phyloP scores from a whole-genome alignment of 1,140 invertebrate genomes.

The Cylas formicarius region DNA sequence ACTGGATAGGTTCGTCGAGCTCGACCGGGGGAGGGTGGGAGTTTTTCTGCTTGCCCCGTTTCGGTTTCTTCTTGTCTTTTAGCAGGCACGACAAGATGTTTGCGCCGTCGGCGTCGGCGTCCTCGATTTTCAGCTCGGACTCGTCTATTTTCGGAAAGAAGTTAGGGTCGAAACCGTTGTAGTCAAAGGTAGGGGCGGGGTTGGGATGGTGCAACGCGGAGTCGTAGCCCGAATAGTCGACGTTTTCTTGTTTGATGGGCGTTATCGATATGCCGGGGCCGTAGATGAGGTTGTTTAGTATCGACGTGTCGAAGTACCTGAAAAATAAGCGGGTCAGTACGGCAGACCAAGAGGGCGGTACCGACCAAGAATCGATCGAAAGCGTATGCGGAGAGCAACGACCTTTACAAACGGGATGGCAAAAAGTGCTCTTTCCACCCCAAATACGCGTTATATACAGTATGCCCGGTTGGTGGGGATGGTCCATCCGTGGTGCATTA shows the following conservation, averaged over 20 bases:
- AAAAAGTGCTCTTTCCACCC: too few relatives aligned
- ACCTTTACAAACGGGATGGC: too few relatives aligned
- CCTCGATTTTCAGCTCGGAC: neutral
- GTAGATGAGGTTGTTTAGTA: slow-evolving; percentile 27
- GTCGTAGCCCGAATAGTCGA: slow-evolving; percentile 7
- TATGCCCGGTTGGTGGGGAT: too few relatives aligned
- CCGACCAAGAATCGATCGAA: too few relatives aligned
- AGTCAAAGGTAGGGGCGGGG: too few relatives aligned
- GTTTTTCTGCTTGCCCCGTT: slow-evolving; percentile 17
- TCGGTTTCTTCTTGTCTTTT: too few relatives aligned
- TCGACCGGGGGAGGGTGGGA: slow-evolving; percentile 48
- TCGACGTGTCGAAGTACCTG: slow-evolving; percentile 26
- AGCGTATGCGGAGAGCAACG: too few relatives aligned
- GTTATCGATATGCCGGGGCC: slow-evolving; percentile 28
- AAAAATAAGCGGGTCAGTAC: too few relatives aligned
- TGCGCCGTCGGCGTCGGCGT: slow-evolving; percentile 1
- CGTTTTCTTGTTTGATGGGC: slow-evolving; percentile 20
- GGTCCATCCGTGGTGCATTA: too few relatives aligned
- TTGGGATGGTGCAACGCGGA: slow-evolving; percentile 4
- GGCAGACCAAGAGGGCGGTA: too few relatives aligned
- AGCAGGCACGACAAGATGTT: neutral
- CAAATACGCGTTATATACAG: too few relatives aligned
- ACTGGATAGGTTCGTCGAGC: slow-evolving; percentile 27
- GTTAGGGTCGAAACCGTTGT: slow-evolving; percentile 2
- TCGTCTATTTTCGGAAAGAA: slow-evolving; percentile 13